Evolutionary conservation across 2,113 vertebrate species (phyloP), one percentile per base, ranked within the genome.

Genomic region (Salminus brasiliensis): DNA sequence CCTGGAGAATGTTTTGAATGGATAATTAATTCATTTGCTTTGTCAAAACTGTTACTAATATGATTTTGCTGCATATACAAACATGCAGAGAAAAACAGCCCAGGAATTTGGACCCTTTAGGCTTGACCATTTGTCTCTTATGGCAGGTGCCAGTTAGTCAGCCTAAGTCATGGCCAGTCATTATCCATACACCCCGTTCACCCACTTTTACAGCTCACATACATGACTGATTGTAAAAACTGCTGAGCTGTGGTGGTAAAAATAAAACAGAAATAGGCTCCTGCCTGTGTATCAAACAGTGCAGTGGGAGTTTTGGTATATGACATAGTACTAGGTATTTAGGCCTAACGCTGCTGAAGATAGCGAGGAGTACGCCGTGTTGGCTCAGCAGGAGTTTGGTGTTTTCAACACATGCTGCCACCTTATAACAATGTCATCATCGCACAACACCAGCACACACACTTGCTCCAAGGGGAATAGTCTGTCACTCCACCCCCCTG

Each of bases 391-490:
- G 70, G 66, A 76, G 72, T 79, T 70, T 55, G 21, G 30, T 60
- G 65, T 71, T 45, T 66, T 76, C 55, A 80, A 80, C 53, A 71
- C 78, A 66, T 36, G 55, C 55, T 45, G 23, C 67, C 60, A 49
- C 29, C 72, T 83, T 52, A 66, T 55, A 80, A 72, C 66, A 80
- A 84, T 81, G 71, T 78, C 71, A 77, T 43, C 59, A 60, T 75
- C 70, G 76, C 81, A 74, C 65, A 8, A 23, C 69, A 13, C 74
- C 52, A 67, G 25, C 52, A 65, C 78, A 68, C 34, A 71, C 29
- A 52, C 18, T 23, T 55, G 23, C 32, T 57, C 70, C 57, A 21
- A 2, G 39, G 68, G 68, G 68, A 72, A 69, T 47, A 72, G 69
- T 36, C 23, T 43, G 63, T 34, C 8, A 52, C 52, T 27, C 15